These are phyloP conservation scores for Harpalus rufipes DNA, from an alignment of 2,888 invertebrate species.

Conservation along the genomic window DNA sequence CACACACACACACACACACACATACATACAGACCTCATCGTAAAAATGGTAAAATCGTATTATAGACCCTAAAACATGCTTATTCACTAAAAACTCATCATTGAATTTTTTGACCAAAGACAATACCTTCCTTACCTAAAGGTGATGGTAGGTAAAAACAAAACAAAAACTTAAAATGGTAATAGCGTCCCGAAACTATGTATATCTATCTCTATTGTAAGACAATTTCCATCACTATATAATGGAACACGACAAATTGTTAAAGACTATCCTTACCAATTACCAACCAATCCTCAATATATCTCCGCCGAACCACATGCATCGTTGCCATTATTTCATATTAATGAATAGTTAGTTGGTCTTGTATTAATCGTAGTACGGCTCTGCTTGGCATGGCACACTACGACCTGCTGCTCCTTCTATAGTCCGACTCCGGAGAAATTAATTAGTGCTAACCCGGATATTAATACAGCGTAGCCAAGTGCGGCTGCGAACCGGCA, in stretches of 20 bases:
- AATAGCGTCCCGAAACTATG: too few species aligned
- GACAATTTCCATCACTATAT: neutral
- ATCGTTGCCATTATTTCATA: constrained; percentile 51
- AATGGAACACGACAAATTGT: neutral
- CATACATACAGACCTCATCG: too few species aligned
- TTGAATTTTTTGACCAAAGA: too few species aligned
- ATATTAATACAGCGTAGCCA: constrained; percentile 55
- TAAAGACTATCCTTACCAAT: neutral
- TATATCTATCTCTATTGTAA: too few species aligned
- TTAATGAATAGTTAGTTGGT: constrained; percentile 48
- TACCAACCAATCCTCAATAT: neutral
- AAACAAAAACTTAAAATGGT: too few species aligned
- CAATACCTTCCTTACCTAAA: too few species aligned
- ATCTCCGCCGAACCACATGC: neutral
- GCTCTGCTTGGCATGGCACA: constrained; percentile 34
- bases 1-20: too few species aligned
- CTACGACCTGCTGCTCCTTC: constrained; percentile 37
- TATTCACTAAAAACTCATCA: too few species aligned
- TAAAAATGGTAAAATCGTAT: too few species aligned
- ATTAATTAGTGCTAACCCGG: constrained; percentile 60
- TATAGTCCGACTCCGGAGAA: constrained; percentile 44
- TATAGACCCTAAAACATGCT: too few species aligned
- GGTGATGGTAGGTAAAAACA: too few species aligned
- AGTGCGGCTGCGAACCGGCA: constrained; percentile 17
- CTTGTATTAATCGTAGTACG: constrained; percentile 33